Conservation (phyloP, 2,113 vertebrate species). For the Pollimyrus isidori region DNA sequence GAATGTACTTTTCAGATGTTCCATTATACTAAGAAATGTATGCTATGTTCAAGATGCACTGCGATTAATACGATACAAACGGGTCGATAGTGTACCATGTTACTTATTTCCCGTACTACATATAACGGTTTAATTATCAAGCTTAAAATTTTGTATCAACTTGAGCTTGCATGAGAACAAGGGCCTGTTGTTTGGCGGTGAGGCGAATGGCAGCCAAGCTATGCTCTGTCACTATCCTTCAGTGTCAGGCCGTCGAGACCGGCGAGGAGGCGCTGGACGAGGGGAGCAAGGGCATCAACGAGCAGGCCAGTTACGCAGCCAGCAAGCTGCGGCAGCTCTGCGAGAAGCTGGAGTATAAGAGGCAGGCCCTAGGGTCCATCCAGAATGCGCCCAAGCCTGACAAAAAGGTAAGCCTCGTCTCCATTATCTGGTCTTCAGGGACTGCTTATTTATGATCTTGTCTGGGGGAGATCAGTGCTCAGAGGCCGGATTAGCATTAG, state of each 20-base stretch:
- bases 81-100: neutral
- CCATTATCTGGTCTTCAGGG: neutral
- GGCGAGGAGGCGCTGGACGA: conserved; percentile 71
- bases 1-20: neutral
- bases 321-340: conserved; percentile 83
- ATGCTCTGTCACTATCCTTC: neutral
- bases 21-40: neutral
- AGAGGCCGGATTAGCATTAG: neutral
- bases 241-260: conserved; percentile 69
- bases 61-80: neutral
- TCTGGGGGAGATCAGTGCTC: neutral
- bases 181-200: neutral
- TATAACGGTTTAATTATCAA: neutral
- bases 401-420: conserved; percentile 75
- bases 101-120: neutral
- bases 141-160: neutral
- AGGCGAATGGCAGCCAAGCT: neutral
- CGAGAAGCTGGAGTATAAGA: conserved; percentile 94
- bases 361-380: conserved; percentile 87
- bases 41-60: neutral
- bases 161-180: neutral
- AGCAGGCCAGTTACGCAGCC: conserved; percentile 86
- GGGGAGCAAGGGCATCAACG: conserved; percentile 73
- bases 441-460: neutral
- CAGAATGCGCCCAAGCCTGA: conserved; percentile 93